A percentile compares a stretch with the other conserved stretches of the same genome.
phyloP scores from a whole-genome alignment of 2,888 invertebrate genomes.

The Hemaris fuciformis region DNA sequence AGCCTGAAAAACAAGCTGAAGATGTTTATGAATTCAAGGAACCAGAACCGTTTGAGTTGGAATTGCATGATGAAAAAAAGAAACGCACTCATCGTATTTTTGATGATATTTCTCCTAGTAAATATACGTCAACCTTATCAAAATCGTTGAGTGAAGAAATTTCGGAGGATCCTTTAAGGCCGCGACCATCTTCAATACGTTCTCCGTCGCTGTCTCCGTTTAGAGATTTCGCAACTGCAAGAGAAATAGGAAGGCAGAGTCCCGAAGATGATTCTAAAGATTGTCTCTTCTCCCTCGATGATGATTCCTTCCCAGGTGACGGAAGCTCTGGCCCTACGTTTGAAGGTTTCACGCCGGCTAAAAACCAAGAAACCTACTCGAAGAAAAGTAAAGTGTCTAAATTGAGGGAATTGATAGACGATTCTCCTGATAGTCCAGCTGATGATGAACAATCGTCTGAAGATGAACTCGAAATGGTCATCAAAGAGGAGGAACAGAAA shows the following conservation, averaged over 20 bases:
- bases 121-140: constrained; percentile 69
- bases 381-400: constrained; percentile 76
- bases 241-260: constrained; percentile 82
- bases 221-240: constrained; percentile 66
- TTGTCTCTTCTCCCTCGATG: constrained; percentile 81
- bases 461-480: constrained; percentile 56
- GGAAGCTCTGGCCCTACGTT: constrained; percentile 76
- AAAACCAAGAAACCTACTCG: constrained; percentile 79
- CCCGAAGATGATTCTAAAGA: constrained; percentile 84
- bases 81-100: constrained; percentile 76
- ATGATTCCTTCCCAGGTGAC: constrained; percentile 82
- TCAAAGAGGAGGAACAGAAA: constrained; percentile 48
- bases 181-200: constrained; percentile 54
- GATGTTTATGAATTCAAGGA: constrained; percentile 95
- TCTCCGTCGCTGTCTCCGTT: constrained; percentile 74
- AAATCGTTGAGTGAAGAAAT: constrained; percentile 82
- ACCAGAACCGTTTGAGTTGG: constrained; percentile 93
- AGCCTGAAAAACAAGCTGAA: constrained; percentile 68
- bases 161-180: constrained; percentile 63
- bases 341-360: constrained; percentile 81
- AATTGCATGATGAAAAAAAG: constrained; percentile 83
- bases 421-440: constrained; percentile 75
- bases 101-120: constrained; percentile 76
- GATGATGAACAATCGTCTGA: constrained; percentile 80
- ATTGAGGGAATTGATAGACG: constrained; percentile 70